Base-by-base conservation (phyloP, 1,140 invertebrate species). In the Bilobella aurantiaca region DNA sequence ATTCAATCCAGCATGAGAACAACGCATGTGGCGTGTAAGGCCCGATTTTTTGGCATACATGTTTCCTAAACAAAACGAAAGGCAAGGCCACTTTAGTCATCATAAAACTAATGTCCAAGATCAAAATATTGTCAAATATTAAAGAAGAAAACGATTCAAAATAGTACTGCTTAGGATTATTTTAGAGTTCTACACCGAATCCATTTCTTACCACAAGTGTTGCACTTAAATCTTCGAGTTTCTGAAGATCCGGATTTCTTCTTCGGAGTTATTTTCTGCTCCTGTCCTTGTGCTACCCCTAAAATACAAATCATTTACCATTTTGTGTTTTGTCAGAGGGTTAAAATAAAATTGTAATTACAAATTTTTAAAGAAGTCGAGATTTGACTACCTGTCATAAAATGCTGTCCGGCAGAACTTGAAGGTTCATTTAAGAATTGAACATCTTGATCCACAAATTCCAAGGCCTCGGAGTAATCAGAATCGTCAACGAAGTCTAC, bases 381-480 rank as follows among this genome's bases (percentile, higher is more conserved):
- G n/a, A n/a, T n/a, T n/a, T n/a, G n/a, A n/a, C n/a, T 23, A 53
- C 49, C 49, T 14, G 49, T 53, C 49, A 53, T 53, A 23, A 53
- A 53, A 23, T 53, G 49, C 12, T 53, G 49, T 14, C 49, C 49
- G 5, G 49, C 49, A 14, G 49, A 14, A 23, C 12, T 53, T 16
- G 49, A 53, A 23, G 49, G 49, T 53, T 53, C 49, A 5, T 5
- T 23, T 53, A 53, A 23, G 25, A 16, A 53, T 53, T 53, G 49
- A 14, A 23, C 49, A 53, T 53, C 49, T 23, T 53, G 49, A 5
- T 53, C 14, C 8, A 53, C 49, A 23, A 53, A 53, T 23, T 53
- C 12, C 12, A 53, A 23, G 8, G 49, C 49, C 3, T 53, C 49
- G 5, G 49, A 53, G 21, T 53, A 53, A 16, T 53, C 49, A 5